A percentile compares a stretch with the other conserved stretches of the same genome.
phyloP scores from a whole-genome alignment of 23 tunicate genomes.

The Phallusia fumigata region DNA sequence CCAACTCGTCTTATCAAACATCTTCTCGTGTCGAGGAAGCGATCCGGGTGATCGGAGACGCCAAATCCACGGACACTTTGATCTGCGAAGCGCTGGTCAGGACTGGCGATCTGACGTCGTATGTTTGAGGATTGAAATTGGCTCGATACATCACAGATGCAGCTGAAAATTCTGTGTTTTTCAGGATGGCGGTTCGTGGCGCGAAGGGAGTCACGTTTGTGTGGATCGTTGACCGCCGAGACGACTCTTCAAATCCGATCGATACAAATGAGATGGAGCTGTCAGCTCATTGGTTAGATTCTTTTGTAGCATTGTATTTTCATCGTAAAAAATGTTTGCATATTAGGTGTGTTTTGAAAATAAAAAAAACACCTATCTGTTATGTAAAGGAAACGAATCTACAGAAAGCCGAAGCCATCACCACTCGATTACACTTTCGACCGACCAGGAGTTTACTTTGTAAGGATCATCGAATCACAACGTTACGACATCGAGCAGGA shows the following conservation, averaged over 20 bases:
- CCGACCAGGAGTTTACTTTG: constrained; percentile 18
- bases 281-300: not conserved
- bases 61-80: not conserved
- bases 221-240: not conserved
- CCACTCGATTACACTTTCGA: constrained; percentile 32
- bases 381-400: not conserved
- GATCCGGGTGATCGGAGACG: constrained; percentile 5
- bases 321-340: not conserved
- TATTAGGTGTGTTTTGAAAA: not conserved
- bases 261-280: not conserved
- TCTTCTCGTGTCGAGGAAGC: constrained; percentile 24
- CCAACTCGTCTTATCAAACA: constrained; percentile 25
- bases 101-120: constrained; percentile 2
- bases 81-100: constrained; percentile 5
- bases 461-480: constrained; percentile 11
- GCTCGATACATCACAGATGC: not conserved
- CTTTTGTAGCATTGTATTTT: not conserved
- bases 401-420: not conserved
- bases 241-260: not conserved
- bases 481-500: not conserved
- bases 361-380: no score
- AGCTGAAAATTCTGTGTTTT: not conserved
- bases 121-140: not conserved
- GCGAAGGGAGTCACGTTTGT: not conserved
- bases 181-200: not conserved